phyloP scores from a whole-genome alignment of 1,140 invertebrate species.

The Drosophila malerkotliana region DNA sequence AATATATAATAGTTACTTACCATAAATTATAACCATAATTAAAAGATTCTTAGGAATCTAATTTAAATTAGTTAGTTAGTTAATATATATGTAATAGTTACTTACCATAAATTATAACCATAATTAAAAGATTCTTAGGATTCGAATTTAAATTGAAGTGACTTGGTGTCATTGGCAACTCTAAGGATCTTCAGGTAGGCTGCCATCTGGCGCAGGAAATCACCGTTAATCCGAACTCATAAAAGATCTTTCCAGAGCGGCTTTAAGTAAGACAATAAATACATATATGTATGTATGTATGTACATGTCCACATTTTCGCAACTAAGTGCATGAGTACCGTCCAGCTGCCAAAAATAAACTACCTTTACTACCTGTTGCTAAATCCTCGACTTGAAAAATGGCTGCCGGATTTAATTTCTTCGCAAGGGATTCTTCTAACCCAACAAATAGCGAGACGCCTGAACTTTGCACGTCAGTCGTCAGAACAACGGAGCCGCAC shows the following conservation, averaged over 20 bases:
- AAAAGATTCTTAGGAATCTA: too few species aligned
- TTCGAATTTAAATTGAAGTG: not conserved
- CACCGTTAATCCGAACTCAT: constrained; percentile 59
- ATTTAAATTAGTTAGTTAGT: too few species aligned
- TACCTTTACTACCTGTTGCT: constrained; percentile 38
- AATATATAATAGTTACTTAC: too few species aligned
- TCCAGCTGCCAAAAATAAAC: constrained; percentile 19
- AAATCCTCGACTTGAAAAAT: constrained; percentile 17
- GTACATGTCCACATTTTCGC: constrained; percentile 11
- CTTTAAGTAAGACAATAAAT: constrained; percentile 1
- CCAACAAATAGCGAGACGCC: constrained; percentile 48
- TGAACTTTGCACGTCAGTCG: constrained; percentile 42
- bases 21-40: too few species aligned
- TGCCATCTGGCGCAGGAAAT: constrained; percentile 55
- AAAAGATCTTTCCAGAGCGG: constrained; percentile 42
- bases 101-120: too few species aligned
- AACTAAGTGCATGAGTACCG: constrained; percentile 3
- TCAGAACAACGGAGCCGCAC: not conserved
- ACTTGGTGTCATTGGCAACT: constrained; percentile 23
- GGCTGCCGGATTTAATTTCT: constrained; percentile 28
- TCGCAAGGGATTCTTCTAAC: constrained; percentile 1
- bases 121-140: not conserved
- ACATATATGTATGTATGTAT: not conserved
- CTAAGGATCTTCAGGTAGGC: constrained; percentile 28
- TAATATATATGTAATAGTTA: too few species aligned